Percentiles rank a stretch among this genome's conserved stretches.
phyloP scores from a whole-genome alignment of 2,888 invertebrate genomes.

The Malthinus flaveolus region DNA sequence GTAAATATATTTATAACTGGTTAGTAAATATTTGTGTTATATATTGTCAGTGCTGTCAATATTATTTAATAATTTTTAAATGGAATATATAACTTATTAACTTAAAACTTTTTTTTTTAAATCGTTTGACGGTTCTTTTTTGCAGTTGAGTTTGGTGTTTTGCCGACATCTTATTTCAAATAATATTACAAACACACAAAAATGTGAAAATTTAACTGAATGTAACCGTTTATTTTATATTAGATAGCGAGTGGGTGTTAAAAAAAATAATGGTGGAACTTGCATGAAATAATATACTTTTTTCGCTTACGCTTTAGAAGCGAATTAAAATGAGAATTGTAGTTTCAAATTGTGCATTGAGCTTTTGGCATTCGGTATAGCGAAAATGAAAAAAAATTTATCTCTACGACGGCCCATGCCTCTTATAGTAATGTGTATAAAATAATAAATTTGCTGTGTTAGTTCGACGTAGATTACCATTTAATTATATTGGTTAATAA shows the following conservation, averaged over 20 bases:
- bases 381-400: constrained; percentile 15
- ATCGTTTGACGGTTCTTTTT: background rate
- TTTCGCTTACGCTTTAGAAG: constrained; percentile 51
- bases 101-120: constrained; percentile 30
- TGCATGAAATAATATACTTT: constrained; percentile 30
- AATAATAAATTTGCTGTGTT: constrained; percentile 10
- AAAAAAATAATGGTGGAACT: constrained; percentile 28
- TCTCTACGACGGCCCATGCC: constrained; percentile 14
- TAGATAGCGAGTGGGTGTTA: constrained; percentile 27
- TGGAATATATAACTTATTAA: constrained; percentile 30
- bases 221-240: constrained; percentile 16
- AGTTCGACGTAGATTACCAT: constrained; percentile 26
- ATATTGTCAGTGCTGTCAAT: constrained; percentile 34
- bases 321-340: constrained; percentile 42
- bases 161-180: background rate
- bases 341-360: constrained; percentile 44
- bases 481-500: constrained; percentile 28
- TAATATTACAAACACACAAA: too few relatives aligned
- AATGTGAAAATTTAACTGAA: background rate
- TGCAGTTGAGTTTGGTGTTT: background rate
- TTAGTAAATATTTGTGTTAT: constrained; percentile 28
- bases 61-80: constrained; percentile 32
- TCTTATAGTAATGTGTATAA: constrained; percentile 19
- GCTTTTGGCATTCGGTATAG: constrained; percentile 42
- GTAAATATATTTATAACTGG: constrained; percentile 17